Evolutionary conservation across 2,888 invertebrate genomes (phyloP).

Genomic region (Autographa gamma): DNA sequence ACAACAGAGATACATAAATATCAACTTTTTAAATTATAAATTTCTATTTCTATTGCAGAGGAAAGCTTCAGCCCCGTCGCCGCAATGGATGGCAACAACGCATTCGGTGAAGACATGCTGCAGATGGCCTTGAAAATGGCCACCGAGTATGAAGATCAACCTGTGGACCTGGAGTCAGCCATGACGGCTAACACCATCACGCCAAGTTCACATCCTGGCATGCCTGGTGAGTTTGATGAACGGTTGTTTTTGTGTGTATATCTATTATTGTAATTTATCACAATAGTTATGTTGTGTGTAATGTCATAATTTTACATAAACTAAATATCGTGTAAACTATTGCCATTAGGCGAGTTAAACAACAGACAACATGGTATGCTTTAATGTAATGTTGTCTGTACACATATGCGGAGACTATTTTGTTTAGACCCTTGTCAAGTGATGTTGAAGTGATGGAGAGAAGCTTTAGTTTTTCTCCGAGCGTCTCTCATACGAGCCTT

Average conservation of each 20-base stretch:
- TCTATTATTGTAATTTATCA: too few relatives aligned
- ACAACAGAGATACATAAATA: background rate
- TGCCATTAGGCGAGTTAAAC: too few relatives aligned
- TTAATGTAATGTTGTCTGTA: too few relatives aligned
- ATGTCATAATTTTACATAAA: too few relatives aligned
- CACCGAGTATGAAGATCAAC: conserved; percentile 94
- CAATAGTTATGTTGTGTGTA: too few relatives aligned
- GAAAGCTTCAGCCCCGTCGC: conserved; percentile 90
- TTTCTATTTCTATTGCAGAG: conserved; percentile 67
- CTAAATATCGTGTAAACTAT: too few relatives aligned
- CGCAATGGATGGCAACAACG: conserved; percentile 88
- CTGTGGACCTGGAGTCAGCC: conserved; percentile 95
- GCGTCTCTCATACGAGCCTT: too few relatives aligned
- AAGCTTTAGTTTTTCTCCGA: too few relatives aligned
- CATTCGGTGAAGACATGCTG: conserved; percentile 95
- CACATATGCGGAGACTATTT: too few relatives aligned
- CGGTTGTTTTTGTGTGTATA: background rate
- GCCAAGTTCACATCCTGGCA: conserved; percentile 89
- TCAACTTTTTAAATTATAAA: background rate
- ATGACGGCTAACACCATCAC: conserved; percentile 94
- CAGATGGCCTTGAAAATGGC: conserved; percentile 96
- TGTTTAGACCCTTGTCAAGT: too few relatives aligned
- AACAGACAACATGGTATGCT: too few relatives aligned
- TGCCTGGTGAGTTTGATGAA: conserved; percentile 78
- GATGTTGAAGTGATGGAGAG: too few relatives aligned